Conservation (phyloP, 2,888 invertebrate genomes). For the Hemicrepidius hirtus region DNA sequence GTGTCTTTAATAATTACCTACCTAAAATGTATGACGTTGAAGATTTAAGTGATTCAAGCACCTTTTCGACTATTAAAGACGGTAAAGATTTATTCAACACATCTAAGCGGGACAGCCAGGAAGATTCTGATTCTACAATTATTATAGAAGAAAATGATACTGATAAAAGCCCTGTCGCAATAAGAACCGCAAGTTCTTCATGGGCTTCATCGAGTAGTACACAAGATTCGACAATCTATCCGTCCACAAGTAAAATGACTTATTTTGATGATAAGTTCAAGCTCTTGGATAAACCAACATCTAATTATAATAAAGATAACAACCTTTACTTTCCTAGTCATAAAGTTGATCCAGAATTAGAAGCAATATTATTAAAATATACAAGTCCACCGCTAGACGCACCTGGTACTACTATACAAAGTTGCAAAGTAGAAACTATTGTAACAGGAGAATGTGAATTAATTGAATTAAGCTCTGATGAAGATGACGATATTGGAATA, state of each 20-base stretch:
- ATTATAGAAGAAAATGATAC: conserved; percentile 3
- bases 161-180: no score
- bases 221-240: no score
- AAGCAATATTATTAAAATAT: conserved; percentile 13
- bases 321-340: neutral
- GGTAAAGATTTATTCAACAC: neutral
- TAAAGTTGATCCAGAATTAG: conserved; percentile 9
- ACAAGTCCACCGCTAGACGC: neutral
- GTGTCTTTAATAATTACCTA: no score
- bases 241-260: no score
- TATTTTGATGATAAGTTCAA: no score
- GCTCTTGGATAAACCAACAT: no score
- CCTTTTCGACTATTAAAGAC: neutral
- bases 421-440: neutral
- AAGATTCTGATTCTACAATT: conserved; percentile 5
- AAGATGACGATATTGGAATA: neutral
- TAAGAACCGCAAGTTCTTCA: no score
- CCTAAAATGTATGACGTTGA: neutral
- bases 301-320: no score
- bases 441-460: neutral
- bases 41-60: neutral
- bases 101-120: no score
- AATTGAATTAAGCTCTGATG: conserved; percentile 27
- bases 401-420: neutral
- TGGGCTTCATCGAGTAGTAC: no score